Evolutionary conservation across 2,888 invertebrate genomes (phyloP), one percentile per base, ranked within the genome.

Genomic region (Orgyia antiqua): DNA sequence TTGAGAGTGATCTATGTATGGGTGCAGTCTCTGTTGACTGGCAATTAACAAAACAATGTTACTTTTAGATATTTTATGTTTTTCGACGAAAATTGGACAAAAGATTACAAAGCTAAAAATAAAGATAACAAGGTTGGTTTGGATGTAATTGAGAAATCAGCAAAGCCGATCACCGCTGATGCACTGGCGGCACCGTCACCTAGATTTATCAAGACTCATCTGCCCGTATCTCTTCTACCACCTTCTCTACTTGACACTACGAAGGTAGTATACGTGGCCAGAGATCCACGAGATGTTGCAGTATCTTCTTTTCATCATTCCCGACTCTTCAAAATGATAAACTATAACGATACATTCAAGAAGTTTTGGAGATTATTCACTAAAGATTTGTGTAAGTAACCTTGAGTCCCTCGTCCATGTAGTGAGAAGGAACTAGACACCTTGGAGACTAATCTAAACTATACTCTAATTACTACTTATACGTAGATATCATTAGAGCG

Each of bases 221-320:
- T 93, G 38, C 93, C 93, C 0, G 87, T 92, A 27, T 90, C 90
- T 24, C 70, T 93, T 8, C 58, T 93, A 11, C 92, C 92, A 4
- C 87, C 87, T 1, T 77, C 83, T 50, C 65, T 90, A 4, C 58
- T 89, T 42, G 69, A 87, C 8, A 32, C 45, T 56, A 33, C 67
- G 26, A 54, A 91, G 89, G 74, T 55, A 1, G 88, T 95, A 29
- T 95, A 94, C 58, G 89, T 94, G 1, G 91, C 92, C 0, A 86
- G 95, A 32, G 93, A 94, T 72, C 93, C 94, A 0, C 92, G 93
- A 67, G 94, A 95, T 66, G 92, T 93, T 0, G 90, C 89, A 0
- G 91, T 94, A 0, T 94, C 94, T 0, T 93, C 87, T 60, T 94
- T 90, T 59, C 42, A 57, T 24, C 45, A 51, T 9, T 28, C 39